Base-by-base conservation (phyloP, 2,113 vertebrate genomes). In the Anhinga anhinga region DNA sequence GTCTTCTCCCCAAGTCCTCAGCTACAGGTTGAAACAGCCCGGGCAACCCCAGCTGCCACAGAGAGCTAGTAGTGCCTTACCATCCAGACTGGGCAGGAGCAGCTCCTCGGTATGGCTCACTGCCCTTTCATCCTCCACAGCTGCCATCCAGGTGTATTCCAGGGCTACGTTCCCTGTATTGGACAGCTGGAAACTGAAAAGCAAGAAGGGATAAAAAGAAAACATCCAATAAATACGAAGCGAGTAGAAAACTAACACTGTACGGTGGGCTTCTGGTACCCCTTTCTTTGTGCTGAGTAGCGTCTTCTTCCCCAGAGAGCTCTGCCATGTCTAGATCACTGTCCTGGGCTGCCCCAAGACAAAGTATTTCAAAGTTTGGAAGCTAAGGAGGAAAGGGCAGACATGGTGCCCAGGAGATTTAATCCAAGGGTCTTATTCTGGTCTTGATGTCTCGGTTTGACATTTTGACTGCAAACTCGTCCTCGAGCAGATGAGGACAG, bases 161-260 rank as follows among this genome's bases (percentile, higher is more conserved):
- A 99, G 85, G 52, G 95, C 94, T 56, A 99, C 98, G 2, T 23
- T 73, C 36, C 99, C 99, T 5, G 92, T 94, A 86, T 99, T 99
- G 40, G 53, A 62, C 47, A 99, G 70, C 2, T 53, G 87, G 77
- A 98, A 79, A 93, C 98, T 98, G 90, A 45, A 85, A 80, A 88
- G 29, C 13, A 69, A 56, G 8, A 4, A 67, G 34, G 14, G 56
- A 69, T 13, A 32, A 38, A n/a, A 76, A n/a, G 11, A 69, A 78
- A 63, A 55, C 0, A 1, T 6, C n/a, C 21, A n/a, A 38, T 22
- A 67, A 82, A 71, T 59, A 36, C 5, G 42, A 56, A 65, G 25
- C 2, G 6, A 49, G 25, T 7, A 63, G 17, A 61, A 36, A 40
- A 66, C 36, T 20, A 85, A 38, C 20, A 13, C 15, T 38, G n/a